These are phyloP conservation scores for Oedothorax gibbosus DNA, from an alignment of 1,140 invertebrate species.

Conservation along the genomic window DNA sequence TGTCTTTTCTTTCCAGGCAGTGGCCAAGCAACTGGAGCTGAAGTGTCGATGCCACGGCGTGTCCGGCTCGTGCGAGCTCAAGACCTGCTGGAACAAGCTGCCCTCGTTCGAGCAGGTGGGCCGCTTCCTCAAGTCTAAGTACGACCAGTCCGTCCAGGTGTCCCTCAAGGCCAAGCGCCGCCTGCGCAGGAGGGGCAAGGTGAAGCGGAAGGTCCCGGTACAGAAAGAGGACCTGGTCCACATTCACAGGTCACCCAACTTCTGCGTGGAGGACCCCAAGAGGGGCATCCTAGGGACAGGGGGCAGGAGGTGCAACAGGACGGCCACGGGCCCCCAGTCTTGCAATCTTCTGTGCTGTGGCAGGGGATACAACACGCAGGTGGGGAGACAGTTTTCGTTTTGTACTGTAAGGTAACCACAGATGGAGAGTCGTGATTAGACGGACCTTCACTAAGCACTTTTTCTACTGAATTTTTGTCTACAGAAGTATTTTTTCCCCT, in stretches of 20 bases:
- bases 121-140: slow-evolving; percentile 72
- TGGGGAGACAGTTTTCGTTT: not conserved
- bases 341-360: slow-evolving; percentile 77
- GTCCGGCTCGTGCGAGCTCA: slow-evolving; percentile 76
- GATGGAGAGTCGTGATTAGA: no score
- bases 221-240: slow-evolving; percentile 72
- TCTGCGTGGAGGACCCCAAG: slow-evolving; percentile 73
- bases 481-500: no score
- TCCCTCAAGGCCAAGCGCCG: slow-evolving; percentile 65
- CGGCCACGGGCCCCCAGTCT: slow-evolving; percentile 76
- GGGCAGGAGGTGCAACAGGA: slow-evolving; percentile 75
- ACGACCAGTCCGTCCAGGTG: slow-evolving; percentile 69
- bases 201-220: slow-evolving; percentile 60
- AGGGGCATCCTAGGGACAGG: slow-evolving; percentile 75
- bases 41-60: slow-evolving; percentile 77
- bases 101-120: slow-evolving; percentile 73
- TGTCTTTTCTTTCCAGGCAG: slow-evolving; percentile 65
- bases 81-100: slow-evolving; percentile 76
- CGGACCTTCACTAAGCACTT: no score
- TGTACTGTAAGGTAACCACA: not conserved
- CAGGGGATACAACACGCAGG: slow-evolving; percentile 75
- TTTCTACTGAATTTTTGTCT: no score
- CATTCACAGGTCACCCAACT: slow-evolving; percentile 76
- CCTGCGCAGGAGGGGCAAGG: slow-evolving; percentile 66
- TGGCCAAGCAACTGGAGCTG: slow-evolving; percentile 71